Evolutionary conservation across 92 coral and sea anemone genomes (phyloP).

Genomic region (Actinernus sp.): DNA sequence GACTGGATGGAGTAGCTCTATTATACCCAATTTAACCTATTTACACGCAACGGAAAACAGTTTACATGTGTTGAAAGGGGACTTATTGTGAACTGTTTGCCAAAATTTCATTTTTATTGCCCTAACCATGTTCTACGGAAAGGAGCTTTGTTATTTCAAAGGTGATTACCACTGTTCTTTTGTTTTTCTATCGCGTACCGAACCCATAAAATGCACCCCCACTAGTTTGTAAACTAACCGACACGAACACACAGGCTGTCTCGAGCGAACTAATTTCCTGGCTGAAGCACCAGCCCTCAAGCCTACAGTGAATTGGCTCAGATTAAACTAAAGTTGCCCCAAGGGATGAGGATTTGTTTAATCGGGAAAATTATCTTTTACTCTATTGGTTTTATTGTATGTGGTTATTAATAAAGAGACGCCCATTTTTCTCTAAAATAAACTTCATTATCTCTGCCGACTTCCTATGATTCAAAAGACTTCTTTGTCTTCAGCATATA

Average conservation of each 20-base stretch:
- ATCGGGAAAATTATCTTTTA: constrained; percentile 11
- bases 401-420: constrained; percentile 27
- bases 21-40: constrained; percentile 71
- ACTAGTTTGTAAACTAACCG: not conserved
- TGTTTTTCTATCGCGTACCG: not conserved
- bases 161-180: constrained; percentile 34
- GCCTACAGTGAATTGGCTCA: not conserved
- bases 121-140: constrained; percentile 43
- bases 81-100: constrained; percentile 56
- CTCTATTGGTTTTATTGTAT: constrained; percentile 19
- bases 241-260: not conserved
- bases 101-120: constrained; percentile 70
- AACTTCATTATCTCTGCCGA: constrained; percentile 28
- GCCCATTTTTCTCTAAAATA: constrained; percentile 19
- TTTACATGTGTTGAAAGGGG: constrained; percentile 62
- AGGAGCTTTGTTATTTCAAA: constrained; percentile 33
- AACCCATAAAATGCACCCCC: not conserved
- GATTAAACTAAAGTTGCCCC: not conserved
- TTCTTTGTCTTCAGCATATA: constrained; percentile 14
- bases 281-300: not conserved
- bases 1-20: constrained; percentile 66
- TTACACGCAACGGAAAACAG: constrained; percentile 70
- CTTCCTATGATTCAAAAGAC: constrained; percentile 8
- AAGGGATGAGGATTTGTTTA: not conserved
- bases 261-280: not conserved